Base-by-base conservation (phyloP, 2,888 invertebrate genomes). In the Tortricodes alternella region DNA sequence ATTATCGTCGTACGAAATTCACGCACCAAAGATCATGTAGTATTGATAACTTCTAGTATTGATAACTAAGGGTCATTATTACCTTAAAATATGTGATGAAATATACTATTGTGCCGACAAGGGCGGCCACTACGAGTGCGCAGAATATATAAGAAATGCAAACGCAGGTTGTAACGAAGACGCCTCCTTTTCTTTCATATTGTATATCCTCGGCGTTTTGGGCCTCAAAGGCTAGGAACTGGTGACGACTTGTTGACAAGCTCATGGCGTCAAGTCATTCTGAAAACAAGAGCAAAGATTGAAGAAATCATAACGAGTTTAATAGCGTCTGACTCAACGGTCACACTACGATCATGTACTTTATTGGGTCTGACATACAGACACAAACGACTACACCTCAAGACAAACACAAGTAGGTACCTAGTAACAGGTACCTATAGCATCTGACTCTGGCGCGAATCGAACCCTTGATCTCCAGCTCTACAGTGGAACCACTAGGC, bases 151-250 rank as follows among this genome's bases (percentile, higher is more conserved):
- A 83, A 34, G 73, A 72, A 18, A 91, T 73, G 63, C 92, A 92
- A n/a, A 93, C 91, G 67, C 92, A 93, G 56, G 92, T 92, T 34
- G 93, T 92, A 16, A 94, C 85, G 69, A 93, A 94, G 64, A 93
- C 88, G 29, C 94, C 94, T 8, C 93, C 93, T 59, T 86, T 90
- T 62, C 93, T 83, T 59, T 90, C 90, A 71, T 92, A 93, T 43
- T 92, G 89, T 38, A 93, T 91, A 57, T 92, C 91, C 61, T 89
- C 92, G 38, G 89, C 74, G 5, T 80, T 76, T 23, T 91, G 90
- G 1, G 87, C 71, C 65, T 93, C 92, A 63, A 91, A 92, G 0
- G 92, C 89, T 61, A 92, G 77, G 71, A 94, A 94, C 74, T 94
- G 93, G 62, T 92, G 91, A 59, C 93, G 88, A 68, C 92, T 93